Conservation (phyloP, 2,888 invertebrate genomes). For the Apeira syringaria region DNA sequence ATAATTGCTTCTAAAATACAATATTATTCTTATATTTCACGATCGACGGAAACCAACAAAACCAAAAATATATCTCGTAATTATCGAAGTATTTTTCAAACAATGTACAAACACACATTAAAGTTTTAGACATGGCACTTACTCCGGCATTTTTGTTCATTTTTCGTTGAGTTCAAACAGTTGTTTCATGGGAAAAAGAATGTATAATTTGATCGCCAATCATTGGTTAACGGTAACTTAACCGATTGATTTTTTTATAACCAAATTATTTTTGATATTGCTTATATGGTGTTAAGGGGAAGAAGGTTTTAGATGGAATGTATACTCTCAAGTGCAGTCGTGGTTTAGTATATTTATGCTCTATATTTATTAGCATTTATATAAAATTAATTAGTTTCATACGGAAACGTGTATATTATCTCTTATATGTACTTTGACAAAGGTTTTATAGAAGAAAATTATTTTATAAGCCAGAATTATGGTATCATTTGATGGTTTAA, state of each 20-base stretch:
- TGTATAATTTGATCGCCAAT: slow-evolving; percentile 42
- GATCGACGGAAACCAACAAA: slow-evolving; percentile 27
- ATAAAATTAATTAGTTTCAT: no score
- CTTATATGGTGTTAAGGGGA: slow-evolving; percentile 54
- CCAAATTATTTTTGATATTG: slow-evolving; percentile 59
- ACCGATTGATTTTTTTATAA: slow-evolving; percentile 67
- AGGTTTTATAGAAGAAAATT: no score
- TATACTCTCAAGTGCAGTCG: no score
- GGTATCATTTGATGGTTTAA: no score
- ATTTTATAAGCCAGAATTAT: no score
- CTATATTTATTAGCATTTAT: no score
- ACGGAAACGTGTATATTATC: no score
- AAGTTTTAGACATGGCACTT: slow-evolving; percentile 60
- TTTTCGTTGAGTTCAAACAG: slow-evolving; percentile 48
- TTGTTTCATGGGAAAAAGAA: slow-evolving; percentile 63
- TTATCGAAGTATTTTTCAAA: slow-evolving; percentile 27
- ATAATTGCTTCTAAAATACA: slow-evolving; percentile 9
- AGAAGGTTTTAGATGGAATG: slow-evolving; percentile 13
- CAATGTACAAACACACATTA: slow-evolving; percentile 62
- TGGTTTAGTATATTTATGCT: no score
- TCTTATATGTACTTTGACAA: no score
- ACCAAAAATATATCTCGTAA: slow-evolving; percentile 18
- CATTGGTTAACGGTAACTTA: slow-evolving; percentile 57
- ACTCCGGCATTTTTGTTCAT: slow-evolving; percentile 54
- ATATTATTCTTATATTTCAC: slow-evolving; percentile 25